Base-by-base conservation (phyloP, 2,797 vertebrate genomes). In the Falco berigora region DNA sequence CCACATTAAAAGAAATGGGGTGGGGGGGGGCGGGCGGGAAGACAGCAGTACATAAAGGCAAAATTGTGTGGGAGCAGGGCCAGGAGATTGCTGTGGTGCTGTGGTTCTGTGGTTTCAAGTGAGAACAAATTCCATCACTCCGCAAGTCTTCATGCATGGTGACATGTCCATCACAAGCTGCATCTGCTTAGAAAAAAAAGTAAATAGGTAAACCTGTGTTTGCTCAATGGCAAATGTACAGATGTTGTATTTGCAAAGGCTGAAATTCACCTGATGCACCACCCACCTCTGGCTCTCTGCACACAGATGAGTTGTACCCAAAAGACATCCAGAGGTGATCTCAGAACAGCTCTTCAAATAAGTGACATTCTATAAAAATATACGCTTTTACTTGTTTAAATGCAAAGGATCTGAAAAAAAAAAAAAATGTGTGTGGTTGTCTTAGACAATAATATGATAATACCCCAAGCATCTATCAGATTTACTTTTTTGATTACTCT, bases 401-500 rank as follows among this genome's bases (percentile, higher is more conserved):
- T 50, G 42, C 34, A 55, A 88, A 90, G 46, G 16, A 58, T 47
- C 21, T 90, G 24, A 25, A 69, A 66, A 80, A 78, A 50, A 50
- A 68, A 49, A 59, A 7, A 44, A 38, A 40, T 9, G 10, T 58
- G 15, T 74, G 38, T 86, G 12, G 16, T 63, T 66, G 59, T 85
- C 42, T 69, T 47, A 89, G 74, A 36, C 55, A 49, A 53, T 59
- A 34, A 36, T n/a, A 25, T 12, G 38, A 76, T 55, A 55, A 81
- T 46, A 78, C 5, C 12, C 16, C 1, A 6, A 78, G 67, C 23
- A 66, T 52, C 47, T 64, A 46, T 72, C 69, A 72, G 62, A 27
- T 86, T 81, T 92, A 23, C 30, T 88, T 90, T 76, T 79, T 30
- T 76, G 63, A 40, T 87, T 82, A 63, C 13, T 30, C 10, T 82